Evolutionary conservation across 2,113 vertebrate species (phyloP).

Genomic region (Charina bottae): DNA sequence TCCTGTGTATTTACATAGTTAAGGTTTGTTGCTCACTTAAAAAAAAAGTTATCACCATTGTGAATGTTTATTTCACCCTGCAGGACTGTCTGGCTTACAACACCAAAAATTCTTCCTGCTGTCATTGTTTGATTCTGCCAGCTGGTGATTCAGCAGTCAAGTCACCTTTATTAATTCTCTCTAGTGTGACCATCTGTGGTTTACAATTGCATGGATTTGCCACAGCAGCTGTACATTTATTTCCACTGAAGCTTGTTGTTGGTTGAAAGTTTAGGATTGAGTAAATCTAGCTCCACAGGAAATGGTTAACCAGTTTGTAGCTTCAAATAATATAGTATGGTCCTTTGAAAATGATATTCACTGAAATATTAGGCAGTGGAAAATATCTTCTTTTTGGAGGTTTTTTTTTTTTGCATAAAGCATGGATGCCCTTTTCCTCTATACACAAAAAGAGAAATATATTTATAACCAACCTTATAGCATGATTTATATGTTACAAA

Average conservation of each 20-base stretch:
- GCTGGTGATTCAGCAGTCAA: neutral
- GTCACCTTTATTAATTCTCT: neutral
- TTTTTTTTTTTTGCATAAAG: neutral
- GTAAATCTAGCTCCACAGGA: neutral
- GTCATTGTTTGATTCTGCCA: fast-evolving
- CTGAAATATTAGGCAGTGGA: neutral
- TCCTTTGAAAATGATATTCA: neutral
- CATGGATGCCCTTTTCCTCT: neutral
- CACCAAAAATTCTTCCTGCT: neutral
- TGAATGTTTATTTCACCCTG: neutral
- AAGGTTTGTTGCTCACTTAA: neutral
- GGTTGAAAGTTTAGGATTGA: conserved; percentile 4
- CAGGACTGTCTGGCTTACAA: neutral
- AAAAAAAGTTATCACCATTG: neutral
- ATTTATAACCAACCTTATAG: neutral
- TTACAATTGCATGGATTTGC: neutral
- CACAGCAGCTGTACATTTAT: neutral
- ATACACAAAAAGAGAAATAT: neutral
- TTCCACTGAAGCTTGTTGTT: neutral
- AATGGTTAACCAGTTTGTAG: neutral
- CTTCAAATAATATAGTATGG: neutral
- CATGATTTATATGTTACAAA: neutral
- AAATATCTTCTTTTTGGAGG: neutral
- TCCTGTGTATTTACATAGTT: neutral
- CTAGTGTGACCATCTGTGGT: neutral